Percentiles rank a stretch among this genome's conserved stretches.
Conservation (phyloP, 1,140 invertebrate genomes). For the Bacillus rossius region DNA sequence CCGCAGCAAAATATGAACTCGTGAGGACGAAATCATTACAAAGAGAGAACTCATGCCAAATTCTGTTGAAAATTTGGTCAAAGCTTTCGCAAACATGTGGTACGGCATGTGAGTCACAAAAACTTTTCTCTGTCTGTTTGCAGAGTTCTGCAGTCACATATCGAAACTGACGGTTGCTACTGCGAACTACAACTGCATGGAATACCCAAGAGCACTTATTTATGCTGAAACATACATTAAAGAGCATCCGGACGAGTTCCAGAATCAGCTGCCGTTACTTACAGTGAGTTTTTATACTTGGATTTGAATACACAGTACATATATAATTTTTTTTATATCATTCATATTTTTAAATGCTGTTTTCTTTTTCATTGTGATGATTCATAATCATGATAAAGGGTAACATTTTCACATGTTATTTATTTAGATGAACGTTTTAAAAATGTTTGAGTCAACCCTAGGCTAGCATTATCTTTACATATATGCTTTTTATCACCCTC, state of each 20-base stretch:
- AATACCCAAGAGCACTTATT: conserved; percentile 64
- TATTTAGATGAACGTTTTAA: too few species aligned
- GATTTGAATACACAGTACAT: not conserved
- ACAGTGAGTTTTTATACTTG: conserved; percentile 21
- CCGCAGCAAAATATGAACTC: too few species aligned
- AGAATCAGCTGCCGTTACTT: conserved; percentile 49
- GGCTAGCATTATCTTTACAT: too few species aligned
- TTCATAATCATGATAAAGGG: not conserved
- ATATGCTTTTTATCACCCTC: too few species aligned
- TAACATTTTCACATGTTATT: too few species aligned
- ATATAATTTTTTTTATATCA: not conserved
- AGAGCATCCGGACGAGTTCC: conserved; percentile 48
- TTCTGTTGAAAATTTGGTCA: too few species aligned
- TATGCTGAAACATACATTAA: conserved; percentile 67
- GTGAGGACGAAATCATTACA: too few species aligned
- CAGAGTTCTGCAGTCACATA: conserved; percentile 50
- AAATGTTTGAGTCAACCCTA: too few species aligned
- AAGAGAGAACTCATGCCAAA: too few species aligned
- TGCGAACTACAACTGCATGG: conserved; percentile 63
- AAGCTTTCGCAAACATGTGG: too few species aligned
- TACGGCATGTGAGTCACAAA: too few species aligned
- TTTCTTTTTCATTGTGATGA: not conserved
- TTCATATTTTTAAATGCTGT: not conserved
- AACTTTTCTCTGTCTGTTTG: too few species aligned
- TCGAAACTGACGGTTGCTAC: conserved; percentile 60